Evolutionary conservation across 2,797 vertebrate genomes (phyloP).

Genomic region (Nannoperca obscura): DNA sequence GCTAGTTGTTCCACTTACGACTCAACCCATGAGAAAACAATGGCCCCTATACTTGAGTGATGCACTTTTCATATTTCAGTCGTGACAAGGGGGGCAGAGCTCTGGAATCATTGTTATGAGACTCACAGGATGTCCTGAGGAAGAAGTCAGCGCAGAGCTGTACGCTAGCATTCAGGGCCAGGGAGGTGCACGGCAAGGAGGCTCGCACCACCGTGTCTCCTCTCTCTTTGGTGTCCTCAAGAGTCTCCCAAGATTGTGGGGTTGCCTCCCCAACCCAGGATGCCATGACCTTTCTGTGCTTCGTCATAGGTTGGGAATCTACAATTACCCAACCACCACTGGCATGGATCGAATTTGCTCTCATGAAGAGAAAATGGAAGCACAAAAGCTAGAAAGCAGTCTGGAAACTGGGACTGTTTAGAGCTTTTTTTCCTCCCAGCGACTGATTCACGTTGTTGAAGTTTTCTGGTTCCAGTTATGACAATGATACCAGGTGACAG

Average conservation of each 20-base stretch:
- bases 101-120: slow-evolving; percentile 93
- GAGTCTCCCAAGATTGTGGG: slow-evolving; percentile 56
- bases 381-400: slow-evolving; percentile 29
- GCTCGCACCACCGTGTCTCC: slow-evolving; percentile 57
- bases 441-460: neutral
- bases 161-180: slow-evolving; percentile 71
- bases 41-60: slow-evolving; percentile 68
- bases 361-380: slow-evolving; percentile 62
- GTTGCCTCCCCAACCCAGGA: slow-evolving; percentile 36
- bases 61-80: slow-evolving; percentile 83
- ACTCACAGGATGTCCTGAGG: slow-evolving; percentile 98
- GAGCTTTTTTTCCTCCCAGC: neutral
- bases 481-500: slow-evolving; percentile 11
- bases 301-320: slow-evolving; percentile 39
- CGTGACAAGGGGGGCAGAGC: slow-evolving; percentile 79
- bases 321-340: slow-evolving; percentile 13
- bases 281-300: slow-evolving; percentile 42
- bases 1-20: slow-evolving; percentile 42
- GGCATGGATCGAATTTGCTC: slow-evolving; percentile 38
- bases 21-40: slow-evolving; percentile 70
- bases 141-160: slow-evolving; percentile 86
- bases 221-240: slow-evolving; percentile 48
- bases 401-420: slow-evolving; percentile 17
- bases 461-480: slow-evolving; percentile 22
- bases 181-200: slow-evolving; percentile 73